phyloP scores from a whole-genome alignment of 2,888 invertebrate species.

The Melanargia galathea region DNA sequence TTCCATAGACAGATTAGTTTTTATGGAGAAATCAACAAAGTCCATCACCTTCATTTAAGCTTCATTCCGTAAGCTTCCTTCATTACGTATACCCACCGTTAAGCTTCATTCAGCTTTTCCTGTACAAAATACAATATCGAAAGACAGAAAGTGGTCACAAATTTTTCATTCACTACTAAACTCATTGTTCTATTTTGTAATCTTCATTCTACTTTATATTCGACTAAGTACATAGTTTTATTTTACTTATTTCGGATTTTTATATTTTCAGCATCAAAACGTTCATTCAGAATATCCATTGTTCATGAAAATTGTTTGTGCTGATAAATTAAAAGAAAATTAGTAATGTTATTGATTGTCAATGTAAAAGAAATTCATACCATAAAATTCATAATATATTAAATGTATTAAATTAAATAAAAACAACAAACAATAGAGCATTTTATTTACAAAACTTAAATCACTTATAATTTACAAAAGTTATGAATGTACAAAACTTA shows the following conservation, averaged over 20 bases:
- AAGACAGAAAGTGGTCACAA: too few relatives aligned
- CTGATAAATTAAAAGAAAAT: constrained; percentile 47
- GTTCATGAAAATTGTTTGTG: constrained; percentile 59
- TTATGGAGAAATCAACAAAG: too few relatives aligned
- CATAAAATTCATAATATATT: constrained; percentile 21
- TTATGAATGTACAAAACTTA: constrained; percentile 40
- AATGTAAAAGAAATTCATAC: constrained; percentile 22
- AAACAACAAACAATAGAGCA: constrained; percentile 26
- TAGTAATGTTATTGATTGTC: constrained; percentile 1
- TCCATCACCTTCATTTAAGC: too few relatives aligned
- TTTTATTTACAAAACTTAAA: constrained; percentile 44
- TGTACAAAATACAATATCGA: too few relatives aligned
- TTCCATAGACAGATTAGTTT: too few relatives aligned
- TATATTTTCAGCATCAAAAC: constrained; percentile 22
- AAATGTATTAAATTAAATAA: constrained; percentile 19
- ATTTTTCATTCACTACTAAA: too few relatives aligned
- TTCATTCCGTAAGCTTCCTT: too few relatives aligned
- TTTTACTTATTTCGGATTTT: neutral
- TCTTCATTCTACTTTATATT: neutral
- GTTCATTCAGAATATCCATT: constrained; percentile 47
- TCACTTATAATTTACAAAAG: constrained; percentile 45
- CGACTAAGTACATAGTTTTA: neutral
- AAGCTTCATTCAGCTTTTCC: too few relatives aligned
- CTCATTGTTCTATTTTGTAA: too few relatives aligned
- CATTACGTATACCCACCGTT: too few relatives aligned